phyloP scores from a whole-genome alignment of 1,140 invertebrate genomes.

The Megalopta genalis region DNA sequence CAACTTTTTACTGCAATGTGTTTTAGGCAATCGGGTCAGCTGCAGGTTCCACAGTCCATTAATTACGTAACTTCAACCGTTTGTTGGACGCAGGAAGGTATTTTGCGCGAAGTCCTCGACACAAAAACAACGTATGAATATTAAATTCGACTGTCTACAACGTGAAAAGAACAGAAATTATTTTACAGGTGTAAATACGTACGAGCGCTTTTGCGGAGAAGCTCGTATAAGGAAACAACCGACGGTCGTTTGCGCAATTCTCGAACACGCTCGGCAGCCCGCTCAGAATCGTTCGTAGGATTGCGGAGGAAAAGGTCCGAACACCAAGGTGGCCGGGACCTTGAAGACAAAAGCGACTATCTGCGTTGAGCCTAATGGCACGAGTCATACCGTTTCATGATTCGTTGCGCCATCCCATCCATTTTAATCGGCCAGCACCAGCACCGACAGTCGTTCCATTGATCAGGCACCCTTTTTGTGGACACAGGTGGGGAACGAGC shows the following conservation, averaged over 20 bases:
- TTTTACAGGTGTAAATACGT: background rate
- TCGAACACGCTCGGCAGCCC: background rate
- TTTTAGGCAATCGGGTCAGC: too few relatives aligned
- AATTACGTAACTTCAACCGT: background rate
- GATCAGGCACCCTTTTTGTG: too few relatives aligned
- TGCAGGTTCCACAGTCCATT: background rate
- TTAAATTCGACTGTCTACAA: background rate
- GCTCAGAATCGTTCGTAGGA: background rate
- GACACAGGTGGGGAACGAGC: background rate
- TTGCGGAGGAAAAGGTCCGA: constrained; percentile 1
- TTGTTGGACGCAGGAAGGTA: background rate
- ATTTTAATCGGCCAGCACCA: background rate
- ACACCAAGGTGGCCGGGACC: constrained; percentile 5
- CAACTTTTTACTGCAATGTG: too few relatives aligned
- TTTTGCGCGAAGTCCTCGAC: background rate
- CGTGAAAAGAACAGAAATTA: background rate
- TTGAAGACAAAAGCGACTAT: constrained; percentile 13
- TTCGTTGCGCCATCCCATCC: constrained; percentile 11
- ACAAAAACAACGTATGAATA: background rate
- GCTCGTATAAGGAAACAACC: constrained; percentile 26
- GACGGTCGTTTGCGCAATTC: constrained; percentile 12
- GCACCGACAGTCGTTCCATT: background rate
- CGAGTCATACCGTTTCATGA: constrained; percentile 1
- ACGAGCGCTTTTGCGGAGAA: background rate
- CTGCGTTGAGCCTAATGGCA: constrained; percentile 18